A percentile compares a stretch with the other conserved stretches of the same genome.
Conservation (phyloP, 1,140 invertebrate species). For the Drosophila sproati region DNA sequence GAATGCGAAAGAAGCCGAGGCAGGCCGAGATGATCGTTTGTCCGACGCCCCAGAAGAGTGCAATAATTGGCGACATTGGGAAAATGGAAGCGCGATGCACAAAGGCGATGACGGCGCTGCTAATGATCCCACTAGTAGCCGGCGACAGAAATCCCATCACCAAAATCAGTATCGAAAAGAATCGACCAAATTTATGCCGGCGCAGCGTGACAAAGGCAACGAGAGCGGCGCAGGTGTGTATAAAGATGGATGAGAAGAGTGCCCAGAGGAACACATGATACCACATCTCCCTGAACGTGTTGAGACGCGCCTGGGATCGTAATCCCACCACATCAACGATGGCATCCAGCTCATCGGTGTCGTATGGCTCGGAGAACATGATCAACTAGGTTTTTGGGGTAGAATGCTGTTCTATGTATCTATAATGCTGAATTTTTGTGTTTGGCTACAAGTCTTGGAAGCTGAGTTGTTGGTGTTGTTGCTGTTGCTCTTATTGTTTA, state of each 20-base stretch:
- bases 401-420: neutral
- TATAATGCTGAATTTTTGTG: slow-evolving; percentile 10
- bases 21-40: slow-evolving; percentile 95
- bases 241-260: slow-evolving; percentile 95
- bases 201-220: slow-evolving; percentile 95
- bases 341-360: slow-evolving; percentile 87
- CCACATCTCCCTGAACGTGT: slow-evolving; percentile 95
- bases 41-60: slow-evolving; percentile 96
- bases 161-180: slow-evolving; percentile 94
- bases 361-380: slow-evolving; percentile 86
- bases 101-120: slow-evolving; percentile 96
- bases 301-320: slow-evolving; percentile 86
- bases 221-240: slow-evolving; percentile 94
- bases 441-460: slow-evolving; percentile 30
- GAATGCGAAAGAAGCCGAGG: slow-evolving; percentile 95
- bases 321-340: slow-evolving; percentile 88
- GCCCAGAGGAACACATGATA: slow-evolving; percentile 96
- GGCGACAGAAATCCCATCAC: slow-evolving; percentile 95
- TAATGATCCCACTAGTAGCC: slow-evolving; percentile 93
- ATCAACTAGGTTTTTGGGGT: slow-evolving; percentile 7
- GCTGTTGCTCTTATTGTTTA: slow-evolving; percentile 20
- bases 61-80: slow-evolving; percentile 95
- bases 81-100: slow-evolving; percentile 95
- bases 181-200: slow-evolving; percentile 97
- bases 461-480: slow-evolving; percentile 10